phyloP scores from a whole-genome alignment of 2,113 vertebrate genomes.

The Myodes glareolus region DNA sequence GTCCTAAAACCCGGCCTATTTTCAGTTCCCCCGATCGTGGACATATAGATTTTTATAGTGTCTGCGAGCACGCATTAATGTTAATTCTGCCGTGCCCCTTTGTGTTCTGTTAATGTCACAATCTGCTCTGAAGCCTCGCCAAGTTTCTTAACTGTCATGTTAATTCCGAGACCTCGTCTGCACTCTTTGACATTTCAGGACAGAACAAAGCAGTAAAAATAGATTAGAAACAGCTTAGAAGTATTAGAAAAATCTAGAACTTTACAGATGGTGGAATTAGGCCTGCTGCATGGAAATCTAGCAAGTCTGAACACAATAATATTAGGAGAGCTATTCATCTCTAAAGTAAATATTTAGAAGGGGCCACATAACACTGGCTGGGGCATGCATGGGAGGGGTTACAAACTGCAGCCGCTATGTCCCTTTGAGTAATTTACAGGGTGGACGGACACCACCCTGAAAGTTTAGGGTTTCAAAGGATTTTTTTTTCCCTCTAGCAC shows the following conservation, averaged over 20 bases:
- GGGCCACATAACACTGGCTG: constrained; percentile 59
- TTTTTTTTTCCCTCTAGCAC: constrained; percentile 72
- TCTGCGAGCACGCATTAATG: constrained; percentile 89
- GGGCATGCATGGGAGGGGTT: constrained; percentile 12
- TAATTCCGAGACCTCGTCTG: constrained; percentile 91
- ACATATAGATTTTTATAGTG: constrained; percentile 90
- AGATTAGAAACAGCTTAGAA: constrained; percentile 93
- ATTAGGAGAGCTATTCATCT: constrained; percentile 86
- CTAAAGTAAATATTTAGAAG: constrained; percentile 88
- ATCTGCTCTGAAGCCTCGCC: constrained; percentile 90
- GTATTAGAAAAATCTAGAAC: constrained; percentile 91
- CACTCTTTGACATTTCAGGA: constrained; percentile 92
- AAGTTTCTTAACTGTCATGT: constrained; percentile 93
- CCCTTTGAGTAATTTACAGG: constrained; percentile 73
- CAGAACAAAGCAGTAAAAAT: constrained; percentile 93
- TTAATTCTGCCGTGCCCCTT: constrained; percentile 89
- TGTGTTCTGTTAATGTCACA: constrained; percentile 92
- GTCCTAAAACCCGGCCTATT: constrained; percentile 86
- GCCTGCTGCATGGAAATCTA: constrained; percentile 86
- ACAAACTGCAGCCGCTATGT: constrained; percentile 57
- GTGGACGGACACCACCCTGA: constrained; percentile 67
- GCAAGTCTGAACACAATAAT: constrained; percentile 85
- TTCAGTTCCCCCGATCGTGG: constrained; percentile 87
- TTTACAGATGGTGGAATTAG: constrained; percentile 91
- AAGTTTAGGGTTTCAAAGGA: constrained; percentile 84